Evolutionary conservation across 2,888 invertebrate species (phyloP), one percentile per base, ranked within the genome.

Genomic region (Rhabditophanes sp.): DNA sequence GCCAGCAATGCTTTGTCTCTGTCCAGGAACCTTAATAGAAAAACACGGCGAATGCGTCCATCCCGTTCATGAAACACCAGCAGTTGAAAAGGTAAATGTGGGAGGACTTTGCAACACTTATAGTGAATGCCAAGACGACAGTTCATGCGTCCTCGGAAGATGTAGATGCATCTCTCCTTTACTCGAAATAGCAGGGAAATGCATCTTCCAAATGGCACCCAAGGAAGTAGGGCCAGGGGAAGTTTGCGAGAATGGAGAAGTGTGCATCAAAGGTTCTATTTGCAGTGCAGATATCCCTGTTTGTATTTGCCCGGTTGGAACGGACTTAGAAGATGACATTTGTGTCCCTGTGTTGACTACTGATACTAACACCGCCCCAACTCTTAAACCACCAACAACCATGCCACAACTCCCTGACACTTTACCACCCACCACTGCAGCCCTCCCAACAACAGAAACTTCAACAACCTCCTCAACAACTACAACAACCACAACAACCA

Each of bases 271-370:
- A 34, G 62, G 62, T 15, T 52, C 57, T 12, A 39, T 56, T 28
- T 62, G 62, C 39, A 54, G 58, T 36, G 31, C 41, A 16, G 37
- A 52, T 30, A 56, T 56, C 32, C 59, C 57, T 3, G 52, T 62
- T 23, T 63, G 63, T 39, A 55, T 62, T 21, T 61, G 61, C 31
- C 56, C 56, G 4, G 36, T 51, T 25, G 48, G 53, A 28, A 63
- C 56, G 25, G 56, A 56, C 28, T 42, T 62, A 23, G 37, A 36
- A 29, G 46, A 49, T 30, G 56, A 53, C 22, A 46, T 45, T 35
- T 56, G 56, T 31, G 39, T 48, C 18, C 16, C 4, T 16, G 9
- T 7, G 12, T 4, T 18, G 14, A 24, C 11, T n/a, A 27, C 12
- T 16, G n/a, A 8, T 12, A 22, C 7, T 18, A 20, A 14, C 15